Evolutionary conservation across 2,113 vertebrate species (phyloP).

Genomic region (Axis porcinus): DNA sequence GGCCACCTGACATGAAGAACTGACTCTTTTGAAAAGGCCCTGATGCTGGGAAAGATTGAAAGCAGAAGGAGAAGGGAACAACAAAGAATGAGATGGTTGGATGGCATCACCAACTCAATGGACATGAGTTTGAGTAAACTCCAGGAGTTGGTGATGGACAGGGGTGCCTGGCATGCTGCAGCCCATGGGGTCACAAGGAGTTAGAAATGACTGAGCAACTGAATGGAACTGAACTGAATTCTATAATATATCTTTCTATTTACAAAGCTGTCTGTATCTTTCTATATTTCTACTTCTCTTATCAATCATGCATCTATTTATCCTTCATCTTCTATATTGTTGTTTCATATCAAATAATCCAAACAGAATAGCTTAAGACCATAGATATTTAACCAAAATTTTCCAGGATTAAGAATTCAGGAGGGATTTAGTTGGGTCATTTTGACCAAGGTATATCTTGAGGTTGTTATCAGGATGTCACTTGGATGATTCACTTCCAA

Average conservation of each 20-base stretch:
- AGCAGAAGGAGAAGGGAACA: neutral
- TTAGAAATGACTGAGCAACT: neutral
- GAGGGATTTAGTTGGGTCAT: neutral
- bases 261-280: neutral
- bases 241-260: neutral
- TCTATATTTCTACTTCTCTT: neutral
- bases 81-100: neutral
- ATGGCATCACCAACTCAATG: neutral
- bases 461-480: neutral
- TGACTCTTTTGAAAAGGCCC: neutral
- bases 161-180: rapidly evolving
- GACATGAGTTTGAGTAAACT: neutral
- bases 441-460: neutral
- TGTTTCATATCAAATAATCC: neutral
- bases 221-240: neutral
- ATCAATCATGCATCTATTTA: neutral
- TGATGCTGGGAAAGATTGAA: neutral
- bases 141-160: neutral
- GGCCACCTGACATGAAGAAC: neutral
- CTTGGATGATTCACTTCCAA: neutral
- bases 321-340: neutral
- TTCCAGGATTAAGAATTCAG: neutral
- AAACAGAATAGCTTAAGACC: neutral
- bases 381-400: neutral
- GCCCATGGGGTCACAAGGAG: neutral